A percentile compares a stretch with the other conserved stretches of the same genome.
Evolutionary conservation across 2,888 invertebrate genomes (phyloP).

Genomic region (Eulithis testata): DNA sequence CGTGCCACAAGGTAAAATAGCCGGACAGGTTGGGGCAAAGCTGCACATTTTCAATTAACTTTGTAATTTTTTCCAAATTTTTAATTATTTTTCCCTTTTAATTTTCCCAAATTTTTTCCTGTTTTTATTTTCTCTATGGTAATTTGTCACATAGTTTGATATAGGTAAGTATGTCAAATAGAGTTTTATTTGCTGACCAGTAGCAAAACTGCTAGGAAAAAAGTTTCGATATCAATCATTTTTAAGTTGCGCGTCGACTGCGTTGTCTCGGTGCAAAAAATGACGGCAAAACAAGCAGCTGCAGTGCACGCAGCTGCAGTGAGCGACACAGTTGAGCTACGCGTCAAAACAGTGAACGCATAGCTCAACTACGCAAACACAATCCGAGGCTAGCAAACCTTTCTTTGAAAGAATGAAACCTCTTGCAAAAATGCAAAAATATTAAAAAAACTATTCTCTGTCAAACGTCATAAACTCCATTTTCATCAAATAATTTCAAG

Average conservation of each 20-base stretch:
- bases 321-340: no score
- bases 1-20: slow-evolving; percentile 71
- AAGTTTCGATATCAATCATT: not conserved
- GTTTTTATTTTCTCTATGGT: slow-evolving; percentile 13
- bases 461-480: not conserved
- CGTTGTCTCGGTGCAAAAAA: no score
- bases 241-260: no score
- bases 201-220: not conserved
- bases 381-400: no score
- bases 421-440: not conserved
- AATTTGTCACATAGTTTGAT: slow-evolving; percentile 3
- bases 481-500: slow-evolving; percentile 22
- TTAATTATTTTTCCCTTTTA: slow-evolving; percentile 13
- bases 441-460: not conserved
- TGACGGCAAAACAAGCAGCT: no score
- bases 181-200: not conserved
- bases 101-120: slow-evolving; percentile 3
- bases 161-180: not conserved
- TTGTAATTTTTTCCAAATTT: slow-evolving; percentile 27
- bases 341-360: no score
- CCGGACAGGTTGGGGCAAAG: slow-evolving; percentile 72
- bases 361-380: no score
- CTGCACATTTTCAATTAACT: slow-evolving; percentile 56
- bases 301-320: no score
- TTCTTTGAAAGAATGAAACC: not conserved